Evolutionary conservation across 2,888 invertebrate genomes (phyloP), one percentile per base, ranked within the genome.

Genomic region (Rutpela maculata): DNA sequence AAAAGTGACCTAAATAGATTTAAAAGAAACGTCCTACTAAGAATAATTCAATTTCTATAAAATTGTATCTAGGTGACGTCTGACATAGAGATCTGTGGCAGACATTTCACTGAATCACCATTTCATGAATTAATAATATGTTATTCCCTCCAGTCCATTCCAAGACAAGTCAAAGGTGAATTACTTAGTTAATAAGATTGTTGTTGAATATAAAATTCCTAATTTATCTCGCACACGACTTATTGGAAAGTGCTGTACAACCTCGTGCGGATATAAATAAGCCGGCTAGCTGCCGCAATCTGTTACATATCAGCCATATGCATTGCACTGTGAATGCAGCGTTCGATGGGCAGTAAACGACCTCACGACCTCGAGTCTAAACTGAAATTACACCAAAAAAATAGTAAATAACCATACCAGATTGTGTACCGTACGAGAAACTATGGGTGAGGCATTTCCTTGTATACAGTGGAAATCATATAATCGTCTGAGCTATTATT

Each of bases 291-390:
- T 50, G 67, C 67, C 67, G 69, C 69, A 69, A 69, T 67, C 67
- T 67, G 67, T 55, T 69, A 69, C 69, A 69, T 69, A 69, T 69
- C 59, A 57, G 31, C 50, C 12, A 10, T 57, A 31, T 57, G 15
- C 31, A 35, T 26, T 62, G 62, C 35, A 62, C 59, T 55, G 26
- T 12, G 35, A 57, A 17, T 9, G 38, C 35, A 17, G 18, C 69
- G 57, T 19, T 69, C 57, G 38, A 57, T 69, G 69, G 69, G 31
- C 69, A 69, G 69, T 57, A 69, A 69, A 69, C 57, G 69, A 69
- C 69, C 69, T 69, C 57, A 59, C 69, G 69, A 69, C 69, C 69
- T 59, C 69, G 17, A 69, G 35, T 17, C 56, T 35, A 59, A 26
- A 57, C 56, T 67, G 62, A 67, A 67, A 67, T 67, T 56, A 55